Evolutionary conservation across 2,888 invertebrate genomes (phyloP).

Genomic region (Heliothis peltigera): DNA sequence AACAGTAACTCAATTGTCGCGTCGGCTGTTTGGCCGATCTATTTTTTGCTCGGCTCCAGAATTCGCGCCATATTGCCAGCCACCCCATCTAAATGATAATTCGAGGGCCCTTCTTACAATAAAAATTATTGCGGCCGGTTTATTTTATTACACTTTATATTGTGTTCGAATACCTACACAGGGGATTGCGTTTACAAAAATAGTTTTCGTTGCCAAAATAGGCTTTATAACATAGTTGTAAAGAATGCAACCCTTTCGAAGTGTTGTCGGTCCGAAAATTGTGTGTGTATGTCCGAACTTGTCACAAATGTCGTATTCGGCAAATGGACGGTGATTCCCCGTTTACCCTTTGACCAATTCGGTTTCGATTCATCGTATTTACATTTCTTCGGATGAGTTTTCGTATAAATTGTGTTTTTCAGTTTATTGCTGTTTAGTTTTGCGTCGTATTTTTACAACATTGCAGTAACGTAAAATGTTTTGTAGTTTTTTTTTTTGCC

Average conservation of each 20-base stretch:
- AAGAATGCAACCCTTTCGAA: slow-evolving; percentile 42
- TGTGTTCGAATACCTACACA: slow-evolving; percentile 81
- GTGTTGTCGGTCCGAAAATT: slow-evolving; percentile 20
- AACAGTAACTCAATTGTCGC: slow-evolving; percentile 81
- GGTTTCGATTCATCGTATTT: slow-evolving; percentile 74
- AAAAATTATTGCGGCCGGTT: slow-evolving; percentile 89
- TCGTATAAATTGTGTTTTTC: slow-evolving; percentile 68
- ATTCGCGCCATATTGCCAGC: slow-evolving; percentile 86
- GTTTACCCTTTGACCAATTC: slow-evolving; percentile 81
- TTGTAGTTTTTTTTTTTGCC: not conserved
- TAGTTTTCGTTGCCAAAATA: slow-evolving; percentile 58
- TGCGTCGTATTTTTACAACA: slow-evolving; percentile 13
- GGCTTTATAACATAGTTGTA: slow-evolving; percentile 43
- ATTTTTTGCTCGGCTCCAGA: slow-evolving; percentile 75
- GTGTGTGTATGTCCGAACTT: slow-evolving; percentile 63
- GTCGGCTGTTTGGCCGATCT: slow-evolving; percentile 74
- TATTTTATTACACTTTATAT: slow-evolving; percentile 89
- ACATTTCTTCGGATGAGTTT: slow-evolving; percentile 69
- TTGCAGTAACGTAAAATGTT: slow-evolving; percentile 14
- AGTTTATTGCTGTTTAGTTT: slow-evolving; percentile 66
- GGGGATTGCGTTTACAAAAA: slow-evolving; percentile 56
- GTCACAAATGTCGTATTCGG: slow-evolving; percentile 74
- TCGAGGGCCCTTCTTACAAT: slow-evolving; percentile 87
- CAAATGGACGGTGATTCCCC: slow-evolving; percentile 78
- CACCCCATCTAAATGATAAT: slow-evolving; percentile 90